Percentiles rank a stretch among this genome's conserved stretches.
phyloP scores from a whole-genome alignment of 2,113 vertebrate genomes.

The Daphoenositta chrysoptera region DNA sequence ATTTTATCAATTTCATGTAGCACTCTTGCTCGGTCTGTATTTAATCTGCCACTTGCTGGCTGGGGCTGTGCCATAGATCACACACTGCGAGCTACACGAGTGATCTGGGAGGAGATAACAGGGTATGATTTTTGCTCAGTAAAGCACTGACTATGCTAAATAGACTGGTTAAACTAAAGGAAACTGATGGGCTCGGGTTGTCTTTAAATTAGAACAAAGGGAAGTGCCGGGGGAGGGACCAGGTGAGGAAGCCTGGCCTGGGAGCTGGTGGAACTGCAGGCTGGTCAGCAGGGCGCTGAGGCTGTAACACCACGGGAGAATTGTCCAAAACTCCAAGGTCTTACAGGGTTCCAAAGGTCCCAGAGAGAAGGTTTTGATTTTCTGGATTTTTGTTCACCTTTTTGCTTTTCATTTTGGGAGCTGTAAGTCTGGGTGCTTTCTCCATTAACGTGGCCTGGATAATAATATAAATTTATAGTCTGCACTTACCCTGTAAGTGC shows the following conservation, averaged over 20 bases:
- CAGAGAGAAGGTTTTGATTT: background rate
- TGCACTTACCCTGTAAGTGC: background rate
- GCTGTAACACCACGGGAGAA: background rate
- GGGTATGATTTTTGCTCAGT: background rate
- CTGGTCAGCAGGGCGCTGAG: background rate
- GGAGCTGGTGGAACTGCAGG: background rate
- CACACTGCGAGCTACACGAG: background rate
- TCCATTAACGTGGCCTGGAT: background rate
- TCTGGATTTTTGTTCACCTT: background rate
- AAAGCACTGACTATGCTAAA: background rate
- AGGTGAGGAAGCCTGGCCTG: background rate
- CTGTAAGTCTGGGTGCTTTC: background rate
- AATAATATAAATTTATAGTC: background rate
- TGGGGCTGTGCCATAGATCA: background rate
- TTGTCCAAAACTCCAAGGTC: background rate
- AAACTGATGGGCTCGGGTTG: background rate
- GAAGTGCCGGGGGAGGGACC: background rate
- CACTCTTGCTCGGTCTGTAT: background rate
- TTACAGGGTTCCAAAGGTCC: rapidly evolving
- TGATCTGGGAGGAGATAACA: background rate
- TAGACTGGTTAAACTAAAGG: background rate
- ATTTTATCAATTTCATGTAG: constrained; percentile 38
- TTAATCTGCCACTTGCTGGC: constrained; percentile 36
- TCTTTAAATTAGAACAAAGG: background rate
- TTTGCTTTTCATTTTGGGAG: background rate